Evolutionary conservation across 2,113 vertebrate genomes (phyloP).

Genomic region (Columba janthina): DNA sequence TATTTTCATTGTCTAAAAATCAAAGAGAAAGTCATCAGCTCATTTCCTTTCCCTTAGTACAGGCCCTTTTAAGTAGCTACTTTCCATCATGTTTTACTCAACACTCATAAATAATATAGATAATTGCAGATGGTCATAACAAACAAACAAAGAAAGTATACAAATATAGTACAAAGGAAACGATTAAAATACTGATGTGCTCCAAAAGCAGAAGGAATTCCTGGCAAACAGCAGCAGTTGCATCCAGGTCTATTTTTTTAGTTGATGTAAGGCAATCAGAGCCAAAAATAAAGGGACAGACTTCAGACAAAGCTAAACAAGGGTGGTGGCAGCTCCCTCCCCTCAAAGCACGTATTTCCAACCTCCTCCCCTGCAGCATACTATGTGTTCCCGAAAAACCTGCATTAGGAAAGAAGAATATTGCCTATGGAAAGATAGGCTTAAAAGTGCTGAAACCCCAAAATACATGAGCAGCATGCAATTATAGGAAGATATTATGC

Average conservation of each 20-base stretch:
- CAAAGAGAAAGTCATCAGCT: slow-evolving; percentile 37
- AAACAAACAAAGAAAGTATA: slow-evolving; percentile 25
- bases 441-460: slow-evolving; percentile 42
- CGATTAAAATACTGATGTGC: neutral
- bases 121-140: neutral
- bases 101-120: slow-evolving; percentile 46
- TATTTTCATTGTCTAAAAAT: slow-evolving; percentile 43
- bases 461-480: neutral
- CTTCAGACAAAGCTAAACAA: neutral
- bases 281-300: slow-evolving; percentile 22
- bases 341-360: neutral
- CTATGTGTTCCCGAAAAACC: neutral
- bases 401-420: neutral
- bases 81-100: slow-evolving; percentile 15
- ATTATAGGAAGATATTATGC: slow-evolving; percentile 17
- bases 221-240: neutral
- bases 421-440: neutral
- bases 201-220: slow-evolving; percentile 37
- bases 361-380: neutral
- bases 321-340: neutral
- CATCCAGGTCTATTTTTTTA: neutral
- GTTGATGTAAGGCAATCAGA: neutral
- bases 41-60: slow-evolving; percentile 31
- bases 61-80: slow-evolving; percentile 26
- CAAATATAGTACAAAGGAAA: slow-evolving; percentile 11